Conservation (phyloP, 2,797 vertebrate genomes). For the Chelmon rostratus region DNA sequence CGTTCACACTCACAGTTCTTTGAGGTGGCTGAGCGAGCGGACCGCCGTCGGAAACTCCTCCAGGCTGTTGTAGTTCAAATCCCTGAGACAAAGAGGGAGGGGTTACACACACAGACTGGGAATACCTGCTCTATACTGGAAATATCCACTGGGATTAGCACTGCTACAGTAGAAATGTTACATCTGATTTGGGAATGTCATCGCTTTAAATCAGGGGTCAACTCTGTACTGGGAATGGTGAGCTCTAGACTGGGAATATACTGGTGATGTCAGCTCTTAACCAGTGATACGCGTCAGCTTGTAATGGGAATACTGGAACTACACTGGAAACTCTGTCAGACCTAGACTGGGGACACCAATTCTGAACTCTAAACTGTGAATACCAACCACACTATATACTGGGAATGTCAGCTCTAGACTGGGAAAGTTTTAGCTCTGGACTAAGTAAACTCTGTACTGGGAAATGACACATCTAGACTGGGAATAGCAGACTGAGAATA, state of each 20-base stretch:
- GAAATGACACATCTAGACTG: not conserved
- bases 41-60: conserved; percentile 92
- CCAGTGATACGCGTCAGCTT: too few species aligned
- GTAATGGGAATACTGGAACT: not conserved
- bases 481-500: not conserved
- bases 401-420: not conserved
- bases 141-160: not conserved
- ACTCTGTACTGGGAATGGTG: too few species aligned
- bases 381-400: not conserved
- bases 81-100: conserved; percentile 78
- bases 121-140: not conserved
- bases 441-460: too few species aligned
- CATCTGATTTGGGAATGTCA: not conserved
- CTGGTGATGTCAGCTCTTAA: too few species aligned
- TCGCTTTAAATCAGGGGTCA: not conserved
- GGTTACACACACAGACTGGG: not conserved
- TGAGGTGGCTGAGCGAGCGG: conserved; percentile 90
- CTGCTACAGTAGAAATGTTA: not conserved
- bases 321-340: not conserved
- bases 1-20: conserved; percentile 93
- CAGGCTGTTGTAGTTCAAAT: conserved; percentile 96
- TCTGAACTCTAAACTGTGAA: not conserved
- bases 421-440: not conserved
- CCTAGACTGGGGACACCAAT: not conserved
- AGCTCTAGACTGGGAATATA: too few species aligned